phyloP scores from a whole-genome alignment of 2,113 vertebrate genomes.

The Colius striatus region DNA sequence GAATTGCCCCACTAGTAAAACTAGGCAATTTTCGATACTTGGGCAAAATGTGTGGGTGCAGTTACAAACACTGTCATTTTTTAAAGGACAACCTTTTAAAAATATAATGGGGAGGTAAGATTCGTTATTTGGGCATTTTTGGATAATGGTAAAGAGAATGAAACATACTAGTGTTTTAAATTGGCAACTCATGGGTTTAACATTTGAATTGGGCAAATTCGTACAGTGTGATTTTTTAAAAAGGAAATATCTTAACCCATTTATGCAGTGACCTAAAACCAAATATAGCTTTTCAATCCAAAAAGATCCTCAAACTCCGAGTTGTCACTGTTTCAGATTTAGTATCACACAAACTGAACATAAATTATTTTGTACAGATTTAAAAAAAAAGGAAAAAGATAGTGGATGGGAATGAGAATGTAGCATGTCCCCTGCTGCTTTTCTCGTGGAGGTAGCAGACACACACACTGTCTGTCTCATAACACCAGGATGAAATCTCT shows the following conservation, averaged over 20 bases:
- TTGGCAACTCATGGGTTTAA: background rate
- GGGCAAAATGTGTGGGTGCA: background rate
- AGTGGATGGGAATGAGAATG: background rate
- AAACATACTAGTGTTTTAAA: background rate
- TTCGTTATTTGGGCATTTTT: background rate
- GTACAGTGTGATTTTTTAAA: background rate
- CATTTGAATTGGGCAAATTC: background rate
- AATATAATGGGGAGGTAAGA: background rate
- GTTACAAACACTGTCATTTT: background rate
- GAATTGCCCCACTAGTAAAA: background rate
- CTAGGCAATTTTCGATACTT: background rate
- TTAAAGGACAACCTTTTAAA: background rate
- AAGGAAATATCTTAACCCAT: background rate
- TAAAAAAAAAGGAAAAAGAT: background rate
- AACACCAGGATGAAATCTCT: conserved; percentile 50
- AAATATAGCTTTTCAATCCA: background rate
- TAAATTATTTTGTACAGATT: background rate
- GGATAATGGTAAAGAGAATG: background rate
- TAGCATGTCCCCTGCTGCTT: background rate
- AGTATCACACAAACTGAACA: background rate
- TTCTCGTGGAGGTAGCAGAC: background rate
- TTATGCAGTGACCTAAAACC: background rate
- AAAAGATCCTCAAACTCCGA: background rate
- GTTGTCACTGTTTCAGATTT: background rate
- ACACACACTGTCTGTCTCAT: background rate